Conservation (phyloP, 2,888 invertebrate species). For the Stenichneumon culpator region DNA sequence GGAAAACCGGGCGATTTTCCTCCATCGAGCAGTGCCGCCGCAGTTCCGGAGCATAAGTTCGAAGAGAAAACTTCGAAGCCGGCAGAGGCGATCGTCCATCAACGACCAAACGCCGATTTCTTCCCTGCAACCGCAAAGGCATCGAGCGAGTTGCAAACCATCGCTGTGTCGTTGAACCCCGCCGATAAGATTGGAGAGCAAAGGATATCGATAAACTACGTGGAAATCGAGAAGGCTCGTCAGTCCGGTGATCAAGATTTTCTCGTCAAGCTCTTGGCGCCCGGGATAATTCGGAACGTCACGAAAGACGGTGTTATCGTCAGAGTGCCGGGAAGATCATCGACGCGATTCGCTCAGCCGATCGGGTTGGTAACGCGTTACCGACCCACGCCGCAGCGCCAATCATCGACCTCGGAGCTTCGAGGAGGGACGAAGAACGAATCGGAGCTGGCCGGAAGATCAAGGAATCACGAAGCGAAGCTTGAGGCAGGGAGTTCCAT, state of each 20-base stretch:
- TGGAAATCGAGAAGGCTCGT: slow-evolving; percentile 43
- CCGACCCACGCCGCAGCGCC: not conserved
- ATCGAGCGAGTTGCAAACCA: slow-evolving; percentile 12
- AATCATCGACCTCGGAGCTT: not conserved
- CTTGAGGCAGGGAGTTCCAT: not conserved
- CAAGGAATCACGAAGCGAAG: slow-evolving; percentile 19
- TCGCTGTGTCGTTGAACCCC: slow-evolving; percentile 27
- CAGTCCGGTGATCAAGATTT: slow-evolving; percentile 61
- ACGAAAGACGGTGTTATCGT: slow-evolving; percentile 64
- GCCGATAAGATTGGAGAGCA: slow-evolving; percentile 21
- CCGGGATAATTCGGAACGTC: slow-evolving; percentile 61
- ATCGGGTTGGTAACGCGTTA: not conserved
- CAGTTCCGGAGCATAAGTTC: not conserved
- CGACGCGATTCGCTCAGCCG: not conserved
- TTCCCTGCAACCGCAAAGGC: not conserved
- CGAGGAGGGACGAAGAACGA: not conserved
- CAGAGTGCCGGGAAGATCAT: slow-evolving; percentile 41
- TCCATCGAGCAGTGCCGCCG: not conserved
- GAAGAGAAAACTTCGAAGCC: not conserved
- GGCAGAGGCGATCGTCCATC: not conserved
- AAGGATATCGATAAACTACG: slow-evolving; percentile 37
- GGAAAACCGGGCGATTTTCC: not conserved
- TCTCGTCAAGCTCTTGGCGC: slow-evolving; percentile 63
- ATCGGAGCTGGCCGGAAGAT: not conserved
- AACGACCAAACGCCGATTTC: not conserved